Conservation (phyloP, 2,113 vertebrate species). For the Carlito syrichta region DNA sequence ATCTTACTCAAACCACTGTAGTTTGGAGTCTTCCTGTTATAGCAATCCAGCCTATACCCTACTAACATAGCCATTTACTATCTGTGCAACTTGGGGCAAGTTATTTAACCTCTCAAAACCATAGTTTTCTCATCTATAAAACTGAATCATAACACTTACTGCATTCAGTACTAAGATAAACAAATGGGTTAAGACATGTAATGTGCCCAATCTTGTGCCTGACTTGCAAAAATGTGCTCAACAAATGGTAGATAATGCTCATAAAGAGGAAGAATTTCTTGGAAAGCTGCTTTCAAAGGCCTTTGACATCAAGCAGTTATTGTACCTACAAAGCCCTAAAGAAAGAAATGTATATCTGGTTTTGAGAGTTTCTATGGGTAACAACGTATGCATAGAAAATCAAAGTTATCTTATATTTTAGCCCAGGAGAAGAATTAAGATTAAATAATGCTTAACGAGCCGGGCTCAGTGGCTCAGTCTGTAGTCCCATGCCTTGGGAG, state of each 20-base stretch:
- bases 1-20: background rate
- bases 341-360: background rate
- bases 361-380: background rate
- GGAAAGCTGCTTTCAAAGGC: background rate
- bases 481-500: too few relatives aligned
- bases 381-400: background rate
- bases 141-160: background rate
- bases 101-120: background rate
- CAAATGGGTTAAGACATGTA: background rate
- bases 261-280: background rate
- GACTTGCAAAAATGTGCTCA: background rate
- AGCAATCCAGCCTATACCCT: background rate
- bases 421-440: conserved; percentile 10
- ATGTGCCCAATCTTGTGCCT: background rate
- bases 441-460: background rate
- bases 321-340: background rate
- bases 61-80: background rate
- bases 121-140: conserved; percentile 29
- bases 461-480: too few relatives aligned
- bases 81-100: background rate
- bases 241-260: background rate
- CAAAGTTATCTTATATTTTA: background rate
- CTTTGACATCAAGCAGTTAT: background rate
- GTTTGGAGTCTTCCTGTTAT: background rate
- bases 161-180: background rate